These are phyloP conservation scores for Sebastes baramenuke DNA, from an alignment of 2,797 vertebrate genomes.

Conservation along the genomic window DNA sequence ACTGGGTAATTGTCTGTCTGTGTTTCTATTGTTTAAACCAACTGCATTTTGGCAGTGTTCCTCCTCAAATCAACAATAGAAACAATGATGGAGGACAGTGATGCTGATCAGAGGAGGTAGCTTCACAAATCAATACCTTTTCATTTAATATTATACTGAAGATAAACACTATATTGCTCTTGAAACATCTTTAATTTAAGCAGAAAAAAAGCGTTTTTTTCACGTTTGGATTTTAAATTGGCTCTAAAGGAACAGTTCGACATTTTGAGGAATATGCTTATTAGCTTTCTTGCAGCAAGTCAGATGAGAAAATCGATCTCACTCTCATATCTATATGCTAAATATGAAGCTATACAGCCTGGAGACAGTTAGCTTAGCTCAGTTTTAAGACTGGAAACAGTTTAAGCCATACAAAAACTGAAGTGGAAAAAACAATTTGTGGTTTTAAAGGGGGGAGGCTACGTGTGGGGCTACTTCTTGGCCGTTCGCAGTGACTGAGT, in stretches of 20 bases:
- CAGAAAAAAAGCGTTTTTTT: neutral
- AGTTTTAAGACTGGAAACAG: neutral
- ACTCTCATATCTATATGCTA: neutral
- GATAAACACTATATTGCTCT: conserved; percentile 3
- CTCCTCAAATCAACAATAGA: conserved; percentile 71
- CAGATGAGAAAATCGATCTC: neutral
- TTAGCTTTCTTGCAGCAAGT: neutral
- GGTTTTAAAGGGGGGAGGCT: neutral
- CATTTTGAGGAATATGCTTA: neutral
- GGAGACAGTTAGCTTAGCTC: neutral
- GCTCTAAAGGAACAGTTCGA: neutral
- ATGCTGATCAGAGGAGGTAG: conserved; percentile 35
- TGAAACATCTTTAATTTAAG: conserved; percentile 4
- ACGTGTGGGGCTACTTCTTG: neutral
- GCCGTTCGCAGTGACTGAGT: neutral
- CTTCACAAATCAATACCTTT: conserved; percentile 39
- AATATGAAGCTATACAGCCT: neutral
- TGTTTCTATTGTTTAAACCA: conserved; percentile 85
- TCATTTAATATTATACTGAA: conserved; percentile 37
- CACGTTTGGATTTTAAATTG: neutral
- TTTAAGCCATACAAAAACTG: neutral
- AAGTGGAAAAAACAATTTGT: neutral
- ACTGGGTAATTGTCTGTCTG: conserved; percentile 81
- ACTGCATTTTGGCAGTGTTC: conserved; percentile 77
- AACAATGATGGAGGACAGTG: conserved; percentile 69